phyloP scores from a whole-genome alignment of 2,113 vertebrate species.

The Chloroceryle aenea region DNA sequence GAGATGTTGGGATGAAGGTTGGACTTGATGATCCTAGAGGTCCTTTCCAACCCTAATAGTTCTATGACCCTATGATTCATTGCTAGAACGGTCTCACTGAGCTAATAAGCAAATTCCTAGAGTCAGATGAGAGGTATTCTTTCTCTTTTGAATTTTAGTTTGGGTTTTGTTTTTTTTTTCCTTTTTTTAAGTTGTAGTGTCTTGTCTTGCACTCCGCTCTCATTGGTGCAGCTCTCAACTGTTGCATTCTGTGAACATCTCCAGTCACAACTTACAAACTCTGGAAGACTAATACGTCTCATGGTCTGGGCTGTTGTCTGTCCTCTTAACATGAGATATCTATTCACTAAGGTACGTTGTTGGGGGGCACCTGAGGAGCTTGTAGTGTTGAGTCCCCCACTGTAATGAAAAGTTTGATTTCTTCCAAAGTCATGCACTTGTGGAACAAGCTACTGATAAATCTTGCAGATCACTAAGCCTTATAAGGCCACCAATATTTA shows the following conservation, averaged over 20 bases:
- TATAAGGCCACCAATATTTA: rapidly evolving
- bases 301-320: background rate
- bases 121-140: background rate
- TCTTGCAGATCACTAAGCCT: background rate
- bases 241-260: background rate
- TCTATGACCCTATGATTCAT: background rate
- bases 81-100: background rate
- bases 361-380: background rate
- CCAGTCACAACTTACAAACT: background rate
- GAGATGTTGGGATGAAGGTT: too few relatives aligned
- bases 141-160: background rate
- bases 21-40: too few relatives aligned
- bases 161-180: background rate
- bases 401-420: background rate
- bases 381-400: background rate
- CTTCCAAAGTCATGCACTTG: background rate
- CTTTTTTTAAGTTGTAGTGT: background rate
- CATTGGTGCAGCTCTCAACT: background rate
- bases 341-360: background rate
- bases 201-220: background rate
- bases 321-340: background rate
- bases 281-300: background rate
- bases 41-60: too few relatives aligned
- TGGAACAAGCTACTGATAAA: background rate
- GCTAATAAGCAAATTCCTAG: background rate